A percentile compares a stretch with the other conserved stretches of the same genome.
phyloP scores from a whole-genome alignment of 2,113 vertebrate species.

The Jaculus jaculus region DNA sequence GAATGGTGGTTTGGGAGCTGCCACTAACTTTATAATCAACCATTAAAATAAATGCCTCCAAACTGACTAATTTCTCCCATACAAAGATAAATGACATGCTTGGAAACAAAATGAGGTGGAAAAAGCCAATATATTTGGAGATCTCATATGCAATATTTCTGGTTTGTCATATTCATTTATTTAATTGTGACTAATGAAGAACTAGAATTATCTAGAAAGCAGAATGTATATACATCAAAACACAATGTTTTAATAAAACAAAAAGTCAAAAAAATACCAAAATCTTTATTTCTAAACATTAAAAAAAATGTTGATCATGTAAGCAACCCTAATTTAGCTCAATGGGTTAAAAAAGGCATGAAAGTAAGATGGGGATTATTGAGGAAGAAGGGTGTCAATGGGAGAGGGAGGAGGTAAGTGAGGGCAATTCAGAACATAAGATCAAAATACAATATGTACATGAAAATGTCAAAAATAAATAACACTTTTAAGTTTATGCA shows the following conservation, averaged over 20 bases:
- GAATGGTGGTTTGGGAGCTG: neutral
- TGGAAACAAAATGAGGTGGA: neutral
- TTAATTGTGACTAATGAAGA: neutral
- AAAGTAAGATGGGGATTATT: no score
- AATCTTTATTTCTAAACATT: conserved; percentile 27
- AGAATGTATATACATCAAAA: neutral
- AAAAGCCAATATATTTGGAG: neutral
- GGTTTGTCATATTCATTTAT: conserved; percentile 20
- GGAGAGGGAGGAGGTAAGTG: no score
- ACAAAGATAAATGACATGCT: neutral
- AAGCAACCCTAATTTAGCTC: no score
- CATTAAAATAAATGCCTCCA: neutral
- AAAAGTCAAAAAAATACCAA: neutral
- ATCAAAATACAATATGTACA: no score
- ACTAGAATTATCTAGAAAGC: neutral
- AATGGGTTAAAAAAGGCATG: no score
- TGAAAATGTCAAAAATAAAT: no score
- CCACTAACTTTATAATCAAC: neutral
- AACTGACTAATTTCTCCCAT: neutral
- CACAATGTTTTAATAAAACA: conserved; percentile 36
- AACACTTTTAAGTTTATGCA: neutral
- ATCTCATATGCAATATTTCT: conserved; percentile 8
- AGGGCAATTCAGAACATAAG: no score
- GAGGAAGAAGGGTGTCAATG: no score
- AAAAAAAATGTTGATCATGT: neutral